A percentile compares a stretch with the other conserved stretches of the same genome.
These are phyloP conservation scores for Scaptomyza parva DNA, from an alignment of 2,888 invertebrate species.

Conservation along the genomic window DNA sequence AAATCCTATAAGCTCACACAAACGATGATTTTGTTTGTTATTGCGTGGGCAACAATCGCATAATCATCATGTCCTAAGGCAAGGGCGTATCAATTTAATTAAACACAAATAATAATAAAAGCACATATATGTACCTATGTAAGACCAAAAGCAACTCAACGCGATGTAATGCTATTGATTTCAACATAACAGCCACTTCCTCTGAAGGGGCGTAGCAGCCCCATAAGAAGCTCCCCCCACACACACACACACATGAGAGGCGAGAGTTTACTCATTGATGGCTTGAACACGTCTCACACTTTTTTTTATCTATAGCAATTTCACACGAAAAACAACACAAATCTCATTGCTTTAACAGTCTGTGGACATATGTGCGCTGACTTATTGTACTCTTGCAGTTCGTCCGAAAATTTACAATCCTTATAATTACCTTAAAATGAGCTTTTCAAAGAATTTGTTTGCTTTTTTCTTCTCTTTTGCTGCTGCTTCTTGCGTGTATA, in stretches of 20 bases:
- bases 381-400: not conserved
- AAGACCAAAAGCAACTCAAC: not conserved
- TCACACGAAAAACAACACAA: not conserved
- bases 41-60: not conserved
- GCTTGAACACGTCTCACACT: conserved; percentile 60
- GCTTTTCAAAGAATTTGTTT: conserved; percentile 48
- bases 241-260: conserved; percentile 10
- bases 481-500: conserved; percentile 40
- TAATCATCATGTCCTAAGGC: not conserved
- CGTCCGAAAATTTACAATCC: not conserved
- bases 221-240: conserved; percentile 17
- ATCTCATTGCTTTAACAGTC: not conserved
- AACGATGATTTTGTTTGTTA: not conserved
- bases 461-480: conserved; percentile 41
- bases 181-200: conserved; percentile 18
- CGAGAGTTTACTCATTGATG: conserved; percentile 46
- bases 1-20: not conserved
- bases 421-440: conserved; percentile 49
- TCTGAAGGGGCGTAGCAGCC: conserved; percentile 48
- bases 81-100: conserved; percentile 8
- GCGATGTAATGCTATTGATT: conserved; percentile 34
- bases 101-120: conserved; percentile 1
- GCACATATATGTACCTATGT: not conserved
- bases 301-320: conserved; percentile 30
- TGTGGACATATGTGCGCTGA: not conserved